Evolutionary conservation across 2,888 invertebrate species (phyloP).

Genomic region (Octodonta nipae): DNA sequence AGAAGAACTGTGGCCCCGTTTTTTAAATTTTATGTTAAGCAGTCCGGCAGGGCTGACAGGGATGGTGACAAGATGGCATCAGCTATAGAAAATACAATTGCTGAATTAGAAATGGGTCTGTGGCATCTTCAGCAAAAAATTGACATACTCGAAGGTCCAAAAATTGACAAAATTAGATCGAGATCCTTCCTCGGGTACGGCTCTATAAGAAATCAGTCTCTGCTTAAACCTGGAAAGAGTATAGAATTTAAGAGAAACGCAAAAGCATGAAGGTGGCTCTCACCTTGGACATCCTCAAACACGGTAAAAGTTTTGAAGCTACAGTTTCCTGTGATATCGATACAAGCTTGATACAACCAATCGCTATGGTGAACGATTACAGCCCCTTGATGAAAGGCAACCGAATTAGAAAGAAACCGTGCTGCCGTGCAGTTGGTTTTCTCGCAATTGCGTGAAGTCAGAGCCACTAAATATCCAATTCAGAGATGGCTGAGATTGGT

Average conservation of each 20-base stretch:
- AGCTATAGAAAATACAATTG: conserved; percentile 96
- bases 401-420: conserved; percentile 83
- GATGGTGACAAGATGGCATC: conserved; percentile 99
- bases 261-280: conserved; percentile 89
- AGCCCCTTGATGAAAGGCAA: conserved; percentile 97
- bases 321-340: conserved; percentile 98
- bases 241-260: conserved; percentile 92
- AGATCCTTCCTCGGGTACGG: conserved; percentile 95
- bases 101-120: conserved; percentile 95
- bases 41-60: conserved; percentile 88
- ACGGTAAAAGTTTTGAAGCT: conserved; percentile 94
- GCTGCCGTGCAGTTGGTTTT: conserved; percentile 88
- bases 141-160: conserved; percentile 85
- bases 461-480: conserved; percentile 94
- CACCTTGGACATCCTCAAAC: conserved; percentile 91
- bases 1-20: conserved; percentile 93
- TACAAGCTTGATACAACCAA: conserved; percentile 89
- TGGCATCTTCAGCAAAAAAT: conserved; percentile 98
- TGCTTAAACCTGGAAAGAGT: conserved; percentile 97
- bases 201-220: conserved; percentile 95
- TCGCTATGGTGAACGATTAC: conserved; percentile 93
- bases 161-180: conserved; percentile 94
- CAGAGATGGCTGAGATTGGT: conserved; percentile 85
- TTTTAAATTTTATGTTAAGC: conserved; percentile 97
- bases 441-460: conserved; percentile 85